These are phyloP conservation scores for Pyrochroa serraticornis DNA, from an alignment of 2,888 invertebrate genomes.

Conservation along the genomic window DNA sequence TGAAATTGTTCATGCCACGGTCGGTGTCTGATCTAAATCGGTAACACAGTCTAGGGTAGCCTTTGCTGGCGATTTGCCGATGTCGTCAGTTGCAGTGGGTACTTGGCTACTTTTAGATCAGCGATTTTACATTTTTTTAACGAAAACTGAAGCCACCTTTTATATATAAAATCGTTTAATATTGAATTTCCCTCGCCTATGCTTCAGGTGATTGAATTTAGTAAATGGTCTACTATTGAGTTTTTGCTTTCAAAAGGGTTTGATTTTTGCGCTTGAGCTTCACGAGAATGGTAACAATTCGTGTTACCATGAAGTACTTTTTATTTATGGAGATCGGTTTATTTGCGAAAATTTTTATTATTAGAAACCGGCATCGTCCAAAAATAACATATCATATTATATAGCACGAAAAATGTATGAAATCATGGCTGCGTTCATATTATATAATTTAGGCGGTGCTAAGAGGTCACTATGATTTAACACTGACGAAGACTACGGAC, in stretches of 20 bases:
- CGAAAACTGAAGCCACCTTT: constrained; percentile 37
- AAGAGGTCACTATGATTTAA: constrained; percentile 21
- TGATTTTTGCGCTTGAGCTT: too few species aligned
- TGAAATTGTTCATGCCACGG: constrained; percentile 31
- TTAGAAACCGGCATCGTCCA: constrained; percentile 50
- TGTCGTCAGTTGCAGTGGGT: constrained; percentile 54
- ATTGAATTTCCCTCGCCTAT: constrained; percentile 13
- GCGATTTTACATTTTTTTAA: constrained; percentile 42
- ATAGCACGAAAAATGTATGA: constrained; percentile 39
- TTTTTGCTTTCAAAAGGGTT: too few species aligned
- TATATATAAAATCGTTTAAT: constrained; percentile 18
- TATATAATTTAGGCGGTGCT: constrained; percentile 43
- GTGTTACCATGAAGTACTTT: constrained; percentile 1
- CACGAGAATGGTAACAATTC: too few species aligned
- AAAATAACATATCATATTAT: constrained; percentile 52
- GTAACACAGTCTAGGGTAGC: constrained; percentile 55
- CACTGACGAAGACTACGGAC: constrained; percentile 8
- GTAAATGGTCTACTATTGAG: not conserved
- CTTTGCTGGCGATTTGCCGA: constrained; percentile 54
- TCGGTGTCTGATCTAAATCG: constrained; percentile 49
- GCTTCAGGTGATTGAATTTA: constrained; percentile 14
- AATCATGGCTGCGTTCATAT: constrained; percentile 45
- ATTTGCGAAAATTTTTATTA: constrained; percentile 48
- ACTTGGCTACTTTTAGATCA: constrained; percentile 53
- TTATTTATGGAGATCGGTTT: constrained; percentile 38